A percentile compares a stretch with the other conserved stretches of the same genome.
These are phyloP conservation scores for Ariopsis seemanni DNA, from an alignment of 2,113 vertebrate genomes.

Conservation along the genomic window DNA sequence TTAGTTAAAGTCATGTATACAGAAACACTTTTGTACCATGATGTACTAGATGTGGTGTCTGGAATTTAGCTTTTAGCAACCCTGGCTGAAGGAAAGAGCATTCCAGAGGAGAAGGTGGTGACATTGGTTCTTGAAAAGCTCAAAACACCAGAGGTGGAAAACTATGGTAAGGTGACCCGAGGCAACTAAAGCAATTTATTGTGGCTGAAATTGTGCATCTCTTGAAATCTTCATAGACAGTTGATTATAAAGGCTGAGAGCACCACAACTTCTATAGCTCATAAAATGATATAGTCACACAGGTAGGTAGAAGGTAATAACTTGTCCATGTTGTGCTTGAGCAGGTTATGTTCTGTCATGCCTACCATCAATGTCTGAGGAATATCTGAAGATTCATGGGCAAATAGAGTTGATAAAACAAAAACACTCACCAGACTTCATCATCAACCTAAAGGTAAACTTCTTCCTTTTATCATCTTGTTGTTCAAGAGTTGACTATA, in stretches of 20 bases:
- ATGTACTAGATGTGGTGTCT: neutral
- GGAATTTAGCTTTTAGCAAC: constrained; percentile 74
- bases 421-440: constrained; percentile 82
- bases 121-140: constrained; percentile 81
- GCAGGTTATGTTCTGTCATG: constrained; percentile 92
- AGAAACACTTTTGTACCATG: neutral
- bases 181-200: neutral
- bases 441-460: constrained; percentile 94
- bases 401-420: constrained; percentile 85
- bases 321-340: constrained; percentile 2
- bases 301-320: neutral
- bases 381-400: constrained; percentile 75
- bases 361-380: constrained; percentile 82
- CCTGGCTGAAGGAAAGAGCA: constrained; percentile 75
- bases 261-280: neutral
- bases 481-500: neutral
- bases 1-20: neutral
- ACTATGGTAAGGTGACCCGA: constrained; percentile 79
- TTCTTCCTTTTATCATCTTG: neutral
- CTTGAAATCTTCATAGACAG: no score
- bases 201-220: neutral
- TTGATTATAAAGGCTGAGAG: neutral
- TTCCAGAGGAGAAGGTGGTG: constrained; percentile 81
- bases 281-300: neutral
- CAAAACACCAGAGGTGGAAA: constrained; percentile 80